Evolutionary conservation across 2,113 vertebrate species (phyloP).

Genomic region (Eira barbara): DNA sequence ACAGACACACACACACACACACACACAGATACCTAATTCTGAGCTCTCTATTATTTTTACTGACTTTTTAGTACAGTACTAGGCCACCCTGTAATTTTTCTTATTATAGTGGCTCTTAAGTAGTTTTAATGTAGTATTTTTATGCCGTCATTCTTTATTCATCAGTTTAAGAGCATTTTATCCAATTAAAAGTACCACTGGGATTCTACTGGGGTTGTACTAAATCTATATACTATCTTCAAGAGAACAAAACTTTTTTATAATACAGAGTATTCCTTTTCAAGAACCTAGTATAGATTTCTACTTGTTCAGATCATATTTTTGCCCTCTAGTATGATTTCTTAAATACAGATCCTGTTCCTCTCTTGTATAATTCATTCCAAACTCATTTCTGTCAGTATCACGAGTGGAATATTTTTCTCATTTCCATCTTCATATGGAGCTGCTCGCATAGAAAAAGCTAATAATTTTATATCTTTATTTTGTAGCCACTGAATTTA

Average conservation of each 20-base stretch:
- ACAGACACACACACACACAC: neutral
- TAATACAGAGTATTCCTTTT: neutral
- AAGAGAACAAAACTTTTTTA: neutral
- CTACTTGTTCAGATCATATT: neutral
- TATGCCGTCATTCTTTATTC: neutral
- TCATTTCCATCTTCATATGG: neutral
- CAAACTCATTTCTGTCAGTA: neutral
- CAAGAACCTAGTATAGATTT: neutral
- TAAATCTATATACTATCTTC: neutral
- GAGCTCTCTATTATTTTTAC: neutral
- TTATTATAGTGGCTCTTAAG: constrained; percentile 21
- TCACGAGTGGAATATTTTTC: neutral
- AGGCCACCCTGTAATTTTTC: neutral
- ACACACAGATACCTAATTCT: neutral
- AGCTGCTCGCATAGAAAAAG: neutral
- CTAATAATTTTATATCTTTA: neutral
- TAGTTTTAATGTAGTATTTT: constrained; percentile 7
- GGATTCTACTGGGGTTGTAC: neutral
- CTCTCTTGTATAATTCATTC: neutral
- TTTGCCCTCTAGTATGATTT: neutral
- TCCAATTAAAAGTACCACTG: neutral
- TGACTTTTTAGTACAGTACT: neutral
- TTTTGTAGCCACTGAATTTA: neutral
- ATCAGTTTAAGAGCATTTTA: constrained; percentile 23
- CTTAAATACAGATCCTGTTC: neutral